phyloP scores from a whole-genome alignment of 92 coral and sea anemone species.

The Virgularia gustaviana region DNA sequence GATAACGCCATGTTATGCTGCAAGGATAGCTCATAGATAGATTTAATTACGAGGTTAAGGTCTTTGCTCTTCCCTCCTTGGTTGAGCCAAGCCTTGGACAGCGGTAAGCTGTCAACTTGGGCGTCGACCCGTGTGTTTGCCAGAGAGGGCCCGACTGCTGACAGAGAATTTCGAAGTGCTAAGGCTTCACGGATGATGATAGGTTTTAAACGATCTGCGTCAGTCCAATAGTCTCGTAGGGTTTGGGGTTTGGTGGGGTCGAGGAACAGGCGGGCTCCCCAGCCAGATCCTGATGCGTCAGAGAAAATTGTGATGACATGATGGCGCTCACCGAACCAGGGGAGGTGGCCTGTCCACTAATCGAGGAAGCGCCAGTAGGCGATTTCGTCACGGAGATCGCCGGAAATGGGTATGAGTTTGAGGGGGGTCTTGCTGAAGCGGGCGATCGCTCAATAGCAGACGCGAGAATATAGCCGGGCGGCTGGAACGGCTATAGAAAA shows the following conservation, averaged over 20 bases:
- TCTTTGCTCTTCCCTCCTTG: conserved; percentile 60
- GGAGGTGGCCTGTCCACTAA: conserved; percentile 52
- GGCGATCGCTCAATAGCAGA: background rate
- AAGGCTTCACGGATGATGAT: conserved; percentile 52
- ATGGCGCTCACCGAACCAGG: conserved; percentile 63
- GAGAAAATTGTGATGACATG: conserved; percentile 39
- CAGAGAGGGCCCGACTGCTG: conserved; percentile 37
- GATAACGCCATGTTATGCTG: conserved; percentile 36
- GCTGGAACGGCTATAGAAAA: conserved; percentile 56
- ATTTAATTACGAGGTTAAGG: conserved; percentile 45
- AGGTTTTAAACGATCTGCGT: conserved; percentile 34
- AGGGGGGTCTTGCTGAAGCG: background rate
- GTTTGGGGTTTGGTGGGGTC: conserved; percentile 25
- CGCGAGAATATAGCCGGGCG: conserved; percentile 33
- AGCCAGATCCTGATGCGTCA: conserved; percentile 62
- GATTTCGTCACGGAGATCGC: conserved; percentile 31
- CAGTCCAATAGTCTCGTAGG: conserved; percentile 53
- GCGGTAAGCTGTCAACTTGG: conserved; percentile 49
- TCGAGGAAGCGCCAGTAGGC: conserved; percentile 60
- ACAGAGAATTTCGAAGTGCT: conserved; percentile 50
- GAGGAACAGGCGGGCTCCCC: conserved; percentile 48
- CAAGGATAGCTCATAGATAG: conserved; percentile 34
- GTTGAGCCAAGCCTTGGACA: conserved; percentile 56
- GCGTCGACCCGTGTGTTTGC: conserved; percentile 52
- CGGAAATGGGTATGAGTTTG: background rate